Base-by-base conservation (phyloP, 2,113 vertebrate species). In the Pyxicephalus adspersus region DNA sequence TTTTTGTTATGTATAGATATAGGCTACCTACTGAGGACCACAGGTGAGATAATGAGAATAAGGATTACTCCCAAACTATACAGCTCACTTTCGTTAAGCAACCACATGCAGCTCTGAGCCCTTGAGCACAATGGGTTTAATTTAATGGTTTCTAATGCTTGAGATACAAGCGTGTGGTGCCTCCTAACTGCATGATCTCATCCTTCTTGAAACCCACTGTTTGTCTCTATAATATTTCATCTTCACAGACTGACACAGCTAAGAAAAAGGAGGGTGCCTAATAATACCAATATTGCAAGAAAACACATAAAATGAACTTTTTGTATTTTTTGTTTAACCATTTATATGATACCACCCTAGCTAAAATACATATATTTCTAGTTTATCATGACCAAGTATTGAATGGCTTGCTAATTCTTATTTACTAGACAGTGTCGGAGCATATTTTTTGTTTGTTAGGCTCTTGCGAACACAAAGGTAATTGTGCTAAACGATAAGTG, bases 131-230 rank as follows among this genome's bases (percentile, higher is more conserved):
- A 52, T 38, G n/a, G 51, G n/a, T 64, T 73, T n/a, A 19, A 45
- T n/a, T 38, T 73, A 55, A 15, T 64, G 57, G 63, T 18, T 57
- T 61, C 55, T 31, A 61, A 20, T 54, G 38, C 25, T 63, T 29
- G 38, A 80, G 29, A 63, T 9, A n/a, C 34, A 81, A 58, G 11
- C 31, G 22, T 63, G 19, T 66, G 66, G 50, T 64, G 25, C 45
- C 54, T 73, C 31, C 26, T 64, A 55, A 63, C 28, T 64, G 78
- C 6, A 72, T 61, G 55, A 72, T 81, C 34, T 81, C 38, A 31
- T 13, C 26, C 71, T 64, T n/a, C 29, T 50, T 55, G 26, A 13
- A 73, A 51, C 28, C 16, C 50, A 81, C 55, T 55, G 78, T 64
- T 81, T 73, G 58, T 7, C 9, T 38, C 22, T 63, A 17, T 64